Percentiles rank a stretch among this genome's conserved stretches.
phyloP scores from a whole-genome alignment of 2,113 vertebrate genomes.

The Cololabis saira region DNA sequence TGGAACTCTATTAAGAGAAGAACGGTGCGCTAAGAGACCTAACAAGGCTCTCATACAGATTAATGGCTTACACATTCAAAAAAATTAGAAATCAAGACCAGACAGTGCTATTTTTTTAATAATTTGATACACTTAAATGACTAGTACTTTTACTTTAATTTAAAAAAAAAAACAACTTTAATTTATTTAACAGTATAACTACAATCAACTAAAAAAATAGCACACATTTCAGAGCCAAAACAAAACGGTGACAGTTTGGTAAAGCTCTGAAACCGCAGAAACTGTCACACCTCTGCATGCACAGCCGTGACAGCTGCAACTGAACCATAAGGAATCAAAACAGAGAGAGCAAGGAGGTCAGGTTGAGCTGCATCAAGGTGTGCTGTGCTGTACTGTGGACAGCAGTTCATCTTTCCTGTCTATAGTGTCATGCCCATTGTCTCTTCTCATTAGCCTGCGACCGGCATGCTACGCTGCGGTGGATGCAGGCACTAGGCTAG shows the following conservation, averaged over 20 bases:
- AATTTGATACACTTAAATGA: neutral
- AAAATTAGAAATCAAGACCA: slow-evolving; percentile 26
- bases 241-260: slow-evolving; percentile 20
- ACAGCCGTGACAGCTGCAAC: slow-evolving; percentile 37
- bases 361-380: slow-evolving; percentile 48
- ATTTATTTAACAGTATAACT: too few relatives aligned
- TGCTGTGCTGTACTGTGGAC: slow-evolving; percentile 48
- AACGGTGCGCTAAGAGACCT: slow-evolving; percentile 41
- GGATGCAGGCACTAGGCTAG: slow-evolving; percentile 47
- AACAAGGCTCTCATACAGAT: slow-evolving; percentile 25
- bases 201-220: neutral
- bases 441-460: slow-evolving; percentile 79
- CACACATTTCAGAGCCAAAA: slow-evolving; percentile 7
- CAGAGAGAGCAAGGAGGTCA: slow-evolving; percentile 17
- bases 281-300: slow-evolving; percentile 6
- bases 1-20: slow-evolving; percentile 34
- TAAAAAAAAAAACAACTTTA: too few relatives aligned
- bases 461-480: slow-evolving; percentile 40
- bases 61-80: slow-evolving; percentile 20
- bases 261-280: neutral
- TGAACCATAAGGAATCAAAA: slow-evolving; percentile 18
- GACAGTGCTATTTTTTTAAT: neutral
- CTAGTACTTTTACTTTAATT: too few relatives aligned
- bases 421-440: slow-evolving; percentile 72
- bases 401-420: slow-evolving; percentile 72